Evolutionary conservation across 2,113 vertebrate genomes (phyloP).

Genomic region (Colistium nudipinnis): DNA sequence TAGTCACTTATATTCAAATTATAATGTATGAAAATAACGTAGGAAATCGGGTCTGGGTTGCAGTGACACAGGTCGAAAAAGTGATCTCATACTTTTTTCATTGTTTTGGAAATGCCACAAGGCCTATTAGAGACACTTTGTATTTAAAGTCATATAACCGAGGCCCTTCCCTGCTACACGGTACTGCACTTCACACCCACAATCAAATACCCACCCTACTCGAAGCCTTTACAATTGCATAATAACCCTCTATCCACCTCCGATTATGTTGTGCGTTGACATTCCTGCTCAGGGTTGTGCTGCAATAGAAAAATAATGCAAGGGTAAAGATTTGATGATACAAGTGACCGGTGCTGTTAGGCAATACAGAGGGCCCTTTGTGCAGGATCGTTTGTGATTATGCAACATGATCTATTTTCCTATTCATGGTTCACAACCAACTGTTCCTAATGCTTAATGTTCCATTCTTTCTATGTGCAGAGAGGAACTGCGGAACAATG

Average conservation of each 20-base stretch:
- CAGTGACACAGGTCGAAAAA: constrained; percentile 26
- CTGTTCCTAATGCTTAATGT: constrained; percentile 54
- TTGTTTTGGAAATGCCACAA: constrained; percentile 1
- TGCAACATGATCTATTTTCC: constrained; percentile 66
- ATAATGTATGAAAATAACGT: neutral
- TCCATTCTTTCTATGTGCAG: constrained; percentile 15
- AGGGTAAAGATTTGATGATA: constrained; percentile 57
- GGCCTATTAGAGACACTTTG: neutral
- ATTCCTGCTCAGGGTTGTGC: constrained; percentile 42
- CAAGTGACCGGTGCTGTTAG: constrained; percentile 51
- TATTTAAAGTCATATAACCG: constrained; percentile 26
- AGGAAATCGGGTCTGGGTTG: constrained; percentile 4
- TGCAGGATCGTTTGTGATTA: constrained; percentile 65
- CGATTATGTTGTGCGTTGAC: constrained; percentile 48
- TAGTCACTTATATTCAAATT: neutral
- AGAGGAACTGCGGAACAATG: constrained; percentile 18
- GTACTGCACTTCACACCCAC: neutral
- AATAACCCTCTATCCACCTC: constrained; percentile 18
- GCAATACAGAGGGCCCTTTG: constrained; percentile 67
- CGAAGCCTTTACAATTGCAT: constrained; percentile 30
- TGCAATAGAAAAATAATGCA: constrained; percentile 59
- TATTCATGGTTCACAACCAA: constrained; percentile 48
- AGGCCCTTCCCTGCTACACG: constrained; percentile 1
- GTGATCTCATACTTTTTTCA: neutral
- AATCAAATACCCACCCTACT: neutral